Evolutionary conservation across 92 coral and sea anemone genomes (phyloP).

Genomic region (Ricordea florida): DNA sequence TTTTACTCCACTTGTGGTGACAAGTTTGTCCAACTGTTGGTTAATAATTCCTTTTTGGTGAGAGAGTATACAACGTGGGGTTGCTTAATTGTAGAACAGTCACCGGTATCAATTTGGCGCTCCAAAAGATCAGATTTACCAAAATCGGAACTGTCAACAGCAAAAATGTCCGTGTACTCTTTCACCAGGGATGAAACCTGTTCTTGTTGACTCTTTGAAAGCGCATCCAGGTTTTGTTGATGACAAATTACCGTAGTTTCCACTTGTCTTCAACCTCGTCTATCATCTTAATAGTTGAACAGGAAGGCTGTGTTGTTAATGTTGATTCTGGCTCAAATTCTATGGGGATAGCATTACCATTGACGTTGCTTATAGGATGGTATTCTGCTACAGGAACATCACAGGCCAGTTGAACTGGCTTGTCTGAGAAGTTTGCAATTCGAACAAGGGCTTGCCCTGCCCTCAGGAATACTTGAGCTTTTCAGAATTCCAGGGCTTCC

Average conservation of each 20-base stretch:
- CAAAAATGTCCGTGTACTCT: not conserved
- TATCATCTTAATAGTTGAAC: not conserved
- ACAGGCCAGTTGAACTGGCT: not conserved
- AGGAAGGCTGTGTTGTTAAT: not conserved
- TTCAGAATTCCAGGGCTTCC: conserved; percentile 13
- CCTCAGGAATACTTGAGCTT: conserved; percentile 8
- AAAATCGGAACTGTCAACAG: not conserved
- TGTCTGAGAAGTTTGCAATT: conserved; percentile 9
- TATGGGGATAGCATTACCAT: not conserved
- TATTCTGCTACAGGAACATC: not conserved
- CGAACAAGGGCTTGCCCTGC: not conserved
- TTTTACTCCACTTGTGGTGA: conserved; percentile 6
- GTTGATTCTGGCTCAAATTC: not conserved
- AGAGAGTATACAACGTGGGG: conserved; percentile 13
- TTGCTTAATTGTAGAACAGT: conserved; percentile 12
- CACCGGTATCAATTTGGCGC: conserved; percentile 18
- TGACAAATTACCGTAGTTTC: not conserved
- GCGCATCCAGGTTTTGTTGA: not conserved
- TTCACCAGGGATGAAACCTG: conserved; percentile 5
- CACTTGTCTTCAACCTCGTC: not conserved
- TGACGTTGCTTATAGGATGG: not conserved
- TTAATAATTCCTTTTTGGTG: conserved; percentile 1
- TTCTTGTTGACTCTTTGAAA: not conserved
- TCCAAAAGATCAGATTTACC: conserved; percentile 4
- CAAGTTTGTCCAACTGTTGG: conserved; percentile 17